A percentile compares a stretch with the other conserved stretches of the same genome.
These are phyloP conservation scores for Oophaga sylvatica DNA, from an alignment of 2,797 vertebrate genomes.

Conservation along the genomic window DNA sequence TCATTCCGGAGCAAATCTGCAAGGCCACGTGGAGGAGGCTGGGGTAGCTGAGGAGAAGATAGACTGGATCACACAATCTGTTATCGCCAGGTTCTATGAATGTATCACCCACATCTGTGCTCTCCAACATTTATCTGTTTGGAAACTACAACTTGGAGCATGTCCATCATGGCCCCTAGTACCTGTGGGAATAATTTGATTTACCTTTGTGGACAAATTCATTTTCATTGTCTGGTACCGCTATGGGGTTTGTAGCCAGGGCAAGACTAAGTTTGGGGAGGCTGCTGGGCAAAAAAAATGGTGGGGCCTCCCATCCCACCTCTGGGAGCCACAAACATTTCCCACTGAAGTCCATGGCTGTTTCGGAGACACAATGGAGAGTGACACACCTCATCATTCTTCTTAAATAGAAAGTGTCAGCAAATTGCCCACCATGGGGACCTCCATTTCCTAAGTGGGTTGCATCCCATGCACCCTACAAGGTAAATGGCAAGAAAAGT, in stretches of 20 bases:
- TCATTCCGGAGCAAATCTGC: conserved; percentile 93
- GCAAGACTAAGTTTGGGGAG: background rate
- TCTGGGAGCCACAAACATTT: background rate
- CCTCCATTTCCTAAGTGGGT: background rate
- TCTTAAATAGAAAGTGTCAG: background rate
- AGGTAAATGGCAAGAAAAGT: no score
- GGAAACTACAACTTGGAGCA: background rate
- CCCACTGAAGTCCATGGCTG: background rate
- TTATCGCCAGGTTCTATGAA: background rate
- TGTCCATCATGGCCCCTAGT: background rate
- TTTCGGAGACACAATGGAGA: background rate
- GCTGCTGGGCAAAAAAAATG: background rate
- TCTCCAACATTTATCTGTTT: background rate
- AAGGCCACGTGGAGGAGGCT: conserved; percentile 86
- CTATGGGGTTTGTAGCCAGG: background rate
- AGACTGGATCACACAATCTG: background rate
- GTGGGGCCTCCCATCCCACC: background rate
- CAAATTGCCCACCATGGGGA: background rate
- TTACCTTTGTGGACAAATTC: background rate
- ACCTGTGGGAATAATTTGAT: background rate
- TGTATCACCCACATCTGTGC: background rate
- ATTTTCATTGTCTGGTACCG: background rate
- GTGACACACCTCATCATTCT: background rate
- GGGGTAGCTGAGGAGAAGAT: conserved; percentile 76
- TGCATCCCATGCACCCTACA: no score